A percentile compares a stretch with the other conserved stretches of the same genome.
Conservation (phyloP, 2,888 invertebrate species). For the Amiota minor region DNA sequence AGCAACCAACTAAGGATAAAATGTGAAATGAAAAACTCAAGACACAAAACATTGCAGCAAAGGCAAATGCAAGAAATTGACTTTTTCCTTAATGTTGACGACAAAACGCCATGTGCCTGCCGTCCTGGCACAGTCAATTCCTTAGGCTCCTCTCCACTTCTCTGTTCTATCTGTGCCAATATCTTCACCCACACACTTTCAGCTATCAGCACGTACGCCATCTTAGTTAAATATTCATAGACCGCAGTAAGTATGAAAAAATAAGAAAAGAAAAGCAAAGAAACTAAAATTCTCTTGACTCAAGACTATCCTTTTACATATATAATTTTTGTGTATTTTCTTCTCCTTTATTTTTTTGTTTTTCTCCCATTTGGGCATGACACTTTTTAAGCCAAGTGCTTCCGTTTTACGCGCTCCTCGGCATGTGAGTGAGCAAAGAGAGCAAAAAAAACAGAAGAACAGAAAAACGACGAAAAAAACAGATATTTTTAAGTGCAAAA, state of each 20-base stretch:
- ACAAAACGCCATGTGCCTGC: neutral
- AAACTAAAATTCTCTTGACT: neutral
- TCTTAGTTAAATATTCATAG: conserved; percentile 71
- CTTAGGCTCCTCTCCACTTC: neutral
- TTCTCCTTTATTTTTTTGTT: conserved; percentile 30
- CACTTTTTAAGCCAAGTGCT: conserved; percentile 19
- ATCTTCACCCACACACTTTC: neutral
- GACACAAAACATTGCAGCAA: neutral
- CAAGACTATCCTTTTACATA: neutral
- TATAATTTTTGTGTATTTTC: conserved; percentile 31
- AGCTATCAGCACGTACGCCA: conserved; percentile 5
- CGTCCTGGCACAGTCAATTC: neutral
- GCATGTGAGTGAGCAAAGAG: neutral
- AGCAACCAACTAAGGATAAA: conserved; percentile 7
- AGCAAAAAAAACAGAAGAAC: conserved; percentile 1
- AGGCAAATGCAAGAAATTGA: conserved; percentile 23
- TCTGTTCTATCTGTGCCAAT: neutral
- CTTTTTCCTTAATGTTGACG: conserved; percentile 2
- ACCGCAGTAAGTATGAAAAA: conserved; percentile 46
- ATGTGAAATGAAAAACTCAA: neutral
- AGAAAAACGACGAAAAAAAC: conserved; percentile 36
- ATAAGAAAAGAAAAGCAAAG: conserved; percentile 33
- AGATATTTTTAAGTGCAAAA: conserved; percentile 9
- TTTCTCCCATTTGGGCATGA: conserved; percentile 51
- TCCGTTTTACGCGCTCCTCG: conserved; percentile 40